Conservation (phyloP, 2,797 vertebrate species). For the Crenuchus spilurus region DNA sequence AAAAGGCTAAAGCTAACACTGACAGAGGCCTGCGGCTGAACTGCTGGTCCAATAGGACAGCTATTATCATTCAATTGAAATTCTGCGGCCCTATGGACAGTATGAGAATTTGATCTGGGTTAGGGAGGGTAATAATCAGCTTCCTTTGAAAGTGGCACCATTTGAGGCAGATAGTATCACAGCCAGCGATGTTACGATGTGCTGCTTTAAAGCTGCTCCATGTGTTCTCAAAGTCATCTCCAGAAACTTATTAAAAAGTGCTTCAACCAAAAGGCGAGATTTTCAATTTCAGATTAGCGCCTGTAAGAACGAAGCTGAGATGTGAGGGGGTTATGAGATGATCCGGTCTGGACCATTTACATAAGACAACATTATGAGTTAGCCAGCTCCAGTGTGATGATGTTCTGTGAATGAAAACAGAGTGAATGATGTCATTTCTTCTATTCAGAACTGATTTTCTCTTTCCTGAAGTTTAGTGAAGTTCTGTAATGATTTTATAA, state of each 20-base stretch:
- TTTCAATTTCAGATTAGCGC: constrained; percentile 48
- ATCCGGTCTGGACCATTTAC: constrained; percentile 27
- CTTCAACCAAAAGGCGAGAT: constrained; percentile 25
- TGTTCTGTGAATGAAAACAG: background rate
- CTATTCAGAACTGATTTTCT: background rate
- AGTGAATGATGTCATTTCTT: background rate
- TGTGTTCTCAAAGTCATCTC: constrained; percentile 16
- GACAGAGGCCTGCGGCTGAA: background rate
- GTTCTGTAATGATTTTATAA: background rate
- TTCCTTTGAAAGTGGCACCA: constrained; percentile 10
- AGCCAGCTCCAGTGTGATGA: background rate
- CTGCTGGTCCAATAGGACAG: background rate
- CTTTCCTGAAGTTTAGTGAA: background rate
- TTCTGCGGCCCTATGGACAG: background rate
- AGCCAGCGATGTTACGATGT: constrained; percentile 24
- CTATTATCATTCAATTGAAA: constrained; percentile 29
- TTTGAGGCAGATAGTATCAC: constrained; percentile 29
- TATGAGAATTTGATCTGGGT: background rate
- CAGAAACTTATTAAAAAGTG: constrained; percentile 34
- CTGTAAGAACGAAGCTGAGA: background rate
- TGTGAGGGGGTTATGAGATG: background rate
- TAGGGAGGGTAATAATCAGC: constrained; percentile 2
- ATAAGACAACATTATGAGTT: constrained; percentile 29
- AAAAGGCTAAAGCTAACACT: background rate
- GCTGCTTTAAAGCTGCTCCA: constrained; percentile 8